A percentile compares a stretch with the other conserved stretches of the same genome.
Evolutionary conservation across 2,113 vertebrate species (phyloP).

Genomic region (Serilophus lunatus): DNA sequence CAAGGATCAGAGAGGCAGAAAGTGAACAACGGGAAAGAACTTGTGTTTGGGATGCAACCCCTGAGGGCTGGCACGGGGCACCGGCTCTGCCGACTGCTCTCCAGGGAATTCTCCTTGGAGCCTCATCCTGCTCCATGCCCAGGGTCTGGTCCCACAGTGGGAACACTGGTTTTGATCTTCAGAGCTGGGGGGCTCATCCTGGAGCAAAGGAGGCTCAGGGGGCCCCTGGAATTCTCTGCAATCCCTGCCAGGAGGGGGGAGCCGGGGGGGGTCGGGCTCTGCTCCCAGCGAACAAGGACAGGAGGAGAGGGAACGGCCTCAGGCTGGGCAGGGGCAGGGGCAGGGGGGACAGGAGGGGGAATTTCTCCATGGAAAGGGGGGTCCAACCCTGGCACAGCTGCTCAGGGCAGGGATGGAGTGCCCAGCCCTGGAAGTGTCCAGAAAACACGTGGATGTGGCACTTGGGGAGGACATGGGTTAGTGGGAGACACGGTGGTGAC

Average conservation of each 20-base stretch:
- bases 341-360: too few relatives aligned
- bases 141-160: not conserved
- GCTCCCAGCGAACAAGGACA: too few relatives aligned
- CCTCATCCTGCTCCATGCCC: not conserved
- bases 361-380: not conserved
- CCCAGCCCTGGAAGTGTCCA: not conserved
- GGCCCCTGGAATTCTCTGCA: too few relatives aligned
- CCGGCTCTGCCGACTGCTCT: not conserved
- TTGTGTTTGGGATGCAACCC: not conserved
- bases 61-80: not conserved
- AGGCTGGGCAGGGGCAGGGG: too few relatives aligned
- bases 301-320: too few relatives aligned
- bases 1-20: not conserved
- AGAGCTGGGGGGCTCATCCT: not conserved
- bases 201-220: too few relatives aligned
- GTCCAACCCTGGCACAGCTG: not conserved
- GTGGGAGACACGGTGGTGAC: accelerated
- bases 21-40: not conserved
- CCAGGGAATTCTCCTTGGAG: not conserved
- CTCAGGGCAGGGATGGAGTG: not conserved
- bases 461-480: not conserved
- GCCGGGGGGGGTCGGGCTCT: too few relatives aligned
- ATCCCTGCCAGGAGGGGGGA: too few relatives aligned
- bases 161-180: not conserved
- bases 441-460: not conserved